Percentiles rank a stretch among this genome's conserved stretches.
phyloP scores from a whole-genome alignment of 2,888 invertebrate genomes.

The Thera obeliscata region DNA sequence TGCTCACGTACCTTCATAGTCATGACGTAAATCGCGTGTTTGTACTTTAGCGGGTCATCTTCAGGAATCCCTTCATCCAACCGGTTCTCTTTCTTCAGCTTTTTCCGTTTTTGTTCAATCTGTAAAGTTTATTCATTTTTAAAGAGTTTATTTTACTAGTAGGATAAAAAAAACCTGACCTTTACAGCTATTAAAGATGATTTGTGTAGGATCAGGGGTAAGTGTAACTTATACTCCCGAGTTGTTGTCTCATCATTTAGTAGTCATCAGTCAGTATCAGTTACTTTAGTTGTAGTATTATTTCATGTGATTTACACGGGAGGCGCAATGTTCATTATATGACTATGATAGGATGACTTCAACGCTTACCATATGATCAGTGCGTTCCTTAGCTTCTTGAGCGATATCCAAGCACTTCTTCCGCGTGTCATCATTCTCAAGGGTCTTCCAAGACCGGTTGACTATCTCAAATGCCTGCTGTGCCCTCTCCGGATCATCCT shows the following conservation, averaged over 20 bases:
- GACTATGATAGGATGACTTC: no score
- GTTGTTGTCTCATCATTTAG: no score
- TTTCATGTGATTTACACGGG: no score
- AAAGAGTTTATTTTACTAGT: neutral
- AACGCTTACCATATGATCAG: conserved; percentile 92
- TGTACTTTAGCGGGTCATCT: conserved; percentile 93
- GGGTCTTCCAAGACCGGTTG: conserved; percentile 96
- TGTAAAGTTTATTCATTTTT: conserved; percentile 58
- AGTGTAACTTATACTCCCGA: no score
- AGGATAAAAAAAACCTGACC: neutral
- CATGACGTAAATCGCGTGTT: conserved; percentile 98
- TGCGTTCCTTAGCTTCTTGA: conserved; percentile 97
- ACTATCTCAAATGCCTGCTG: conserved; percentile 97
- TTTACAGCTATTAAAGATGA: no score
- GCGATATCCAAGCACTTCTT: conserved; percentile 98
- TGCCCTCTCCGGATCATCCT: conserved; percentile 96
- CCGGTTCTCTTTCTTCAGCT: conserved; percentile 96
- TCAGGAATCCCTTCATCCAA: conserved; percentile 90
- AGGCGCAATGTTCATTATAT: no score
- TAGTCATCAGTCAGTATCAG: no score
- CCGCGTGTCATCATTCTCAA: conserved; percentile 97
- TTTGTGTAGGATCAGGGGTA: no score
- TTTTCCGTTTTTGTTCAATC: conserved; percentile 97
- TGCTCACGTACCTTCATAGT: conserved; percentile 92
- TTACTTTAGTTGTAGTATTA: no score